These are phyloP conservation scores for Piezodorus guildinii DNA, from an alignment of 1,140 invertebrate genomes.

Conservation along the genomic window DNA sequence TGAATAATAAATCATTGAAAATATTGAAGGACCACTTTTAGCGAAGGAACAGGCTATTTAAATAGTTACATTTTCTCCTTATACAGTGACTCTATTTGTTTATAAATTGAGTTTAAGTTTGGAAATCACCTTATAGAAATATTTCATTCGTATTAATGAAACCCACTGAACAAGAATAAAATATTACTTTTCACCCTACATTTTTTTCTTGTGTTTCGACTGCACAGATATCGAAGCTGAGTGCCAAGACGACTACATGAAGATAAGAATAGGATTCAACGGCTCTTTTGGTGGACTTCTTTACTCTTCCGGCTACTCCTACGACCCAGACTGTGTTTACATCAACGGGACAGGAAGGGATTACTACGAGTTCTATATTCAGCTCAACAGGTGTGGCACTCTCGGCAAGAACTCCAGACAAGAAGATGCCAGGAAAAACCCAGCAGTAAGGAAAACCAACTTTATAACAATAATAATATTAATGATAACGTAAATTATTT, in stretches of 20 bases:
- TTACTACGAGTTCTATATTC: constrained; percentile 87
- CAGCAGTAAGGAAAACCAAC: constrained; percentile 50
- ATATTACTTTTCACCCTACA: too few relatives aligned
- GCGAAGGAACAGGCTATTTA: too few relatives aligned
- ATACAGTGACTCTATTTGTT: too few relatives aligned
- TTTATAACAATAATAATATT: neutral
- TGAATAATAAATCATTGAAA: too few relatives aligned
- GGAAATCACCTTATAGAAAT: too few relatives aligned
- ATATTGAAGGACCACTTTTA: too few relatives aligned
- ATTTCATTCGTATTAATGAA: too few relatives aligned
- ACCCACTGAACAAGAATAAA: too few relatives aligned
- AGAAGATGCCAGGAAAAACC: constrained; percentile 71
- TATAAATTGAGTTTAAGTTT: too few relatives aligned
- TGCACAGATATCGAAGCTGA: constrained; percentile 81
- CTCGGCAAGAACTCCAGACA: constrained; percentile 75
- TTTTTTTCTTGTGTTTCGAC: too few relatives aligned
- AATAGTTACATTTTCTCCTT: too few relatives aligned
- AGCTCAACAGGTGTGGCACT: constrained; percentile 82
- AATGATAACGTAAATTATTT: too few relatives aligned
- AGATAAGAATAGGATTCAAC: constrained; percentile 82
- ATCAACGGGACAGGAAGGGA: constrained; percentile 83
- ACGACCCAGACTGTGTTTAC: constrained; percentile 88
- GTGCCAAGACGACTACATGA: constrained; percentile 92
- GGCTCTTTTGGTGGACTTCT: constrained; percentile 78
- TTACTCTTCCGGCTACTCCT: constrained; percentile 86